A percentile compares a stretch with the other conserved stretches of the same genome.
These are phyloP conservation scores for Tragelaphus scriptus DNA, from an alignment of 2,113 vertebrate genomes.

Conservation along the genomic window DNA sequence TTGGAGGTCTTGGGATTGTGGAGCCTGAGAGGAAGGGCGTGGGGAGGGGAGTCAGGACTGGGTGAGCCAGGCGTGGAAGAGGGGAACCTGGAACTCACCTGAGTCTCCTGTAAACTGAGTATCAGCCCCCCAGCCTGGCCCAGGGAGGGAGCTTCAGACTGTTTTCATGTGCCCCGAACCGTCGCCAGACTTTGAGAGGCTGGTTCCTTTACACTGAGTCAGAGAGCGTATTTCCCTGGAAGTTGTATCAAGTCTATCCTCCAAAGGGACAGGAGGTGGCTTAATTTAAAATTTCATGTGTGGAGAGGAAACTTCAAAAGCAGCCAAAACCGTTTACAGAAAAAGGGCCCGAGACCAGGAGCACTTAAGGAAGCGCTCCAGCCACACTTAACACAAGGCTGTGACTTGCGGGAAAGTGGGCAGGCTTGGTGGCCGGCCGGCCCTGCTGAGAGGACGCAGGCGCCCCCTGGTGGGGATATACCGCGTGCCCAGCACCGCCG, in stretches of 20 bases:
- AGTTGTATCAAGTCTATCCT: not conserved
- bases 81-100: not conserved
- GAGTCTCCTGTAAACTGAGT: not conserved
- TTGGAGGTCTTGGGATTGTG: not conserved
- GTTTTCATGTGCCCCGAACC: accelerated
- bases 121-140: not conserved
- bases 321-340: not conserved
- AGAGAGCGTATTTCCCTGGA: not conserved
- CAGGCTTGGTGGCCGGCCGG: not conserved
- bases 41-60: not conserved
- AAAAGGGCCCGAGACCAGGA: not conserved
- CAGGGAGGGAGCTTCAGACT: not conserved
- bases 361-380: accelerated
- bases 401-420: not conserved
- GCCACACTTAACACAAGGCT: accelerated
- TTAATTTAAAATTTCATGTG: not conserved
- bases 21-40: not conserved
- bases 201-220: not conserved
- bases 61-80: not conserved
- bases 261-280: not conserved
- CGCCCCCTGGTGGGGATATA: not conserved
- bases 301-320: not conserved
- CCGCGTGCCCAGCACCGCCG: accelerated
- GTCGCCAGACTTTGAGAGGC: not conserved
- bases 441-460: not conserved